These are phyloP conservation scores for Syritta pipiens DNA, from an alignment of 2,888 invertebrate genomes.

Conservation along the genomic window DNA sequence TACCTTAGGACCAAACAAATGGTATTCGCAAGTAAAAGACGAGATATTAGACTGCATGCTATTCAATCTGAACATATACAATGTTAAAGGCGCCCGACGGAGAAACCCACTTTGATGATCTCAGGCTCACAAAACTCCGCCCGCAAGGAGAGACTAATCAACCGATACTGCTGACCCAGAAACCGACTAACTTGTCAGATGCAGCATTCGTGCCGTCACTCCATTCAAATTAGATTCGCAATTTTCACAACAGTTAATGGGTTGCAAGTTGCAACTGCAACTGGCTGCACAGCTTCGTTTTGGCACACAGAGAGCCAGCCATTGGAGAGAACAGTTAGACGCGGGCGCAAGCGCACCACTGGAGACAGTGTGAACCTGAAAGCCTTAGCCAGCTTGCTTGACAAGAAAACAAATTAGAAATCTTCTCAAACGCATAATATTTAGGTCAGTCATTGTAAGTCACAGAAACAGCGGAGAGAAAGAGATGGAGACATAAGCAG, in stretches of 20 bases:
- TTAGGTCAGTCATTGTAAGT: conserved; percentile 50
- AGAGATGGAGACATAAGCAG: neutral
- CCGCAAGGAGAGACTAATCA: conserved; percentile 23
- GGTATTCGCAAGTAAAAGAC: neutral
- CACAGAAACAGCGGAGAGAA: neutral
- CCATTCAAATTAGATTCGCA: conserved; percentile 44
- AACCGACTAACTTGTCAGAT: conserved; percentile 52
- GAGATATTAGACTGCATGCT: neutral
- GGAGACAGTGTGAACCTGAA: conserved; percentile 42
- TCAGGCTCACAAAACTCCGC: neutral
- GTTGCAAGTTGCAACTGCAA: conserved; percentile 20
- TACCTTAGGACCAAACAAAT: neutral
- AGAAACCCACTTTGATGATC: too few relatives aligned
- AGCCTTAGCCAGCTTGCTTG: conserved; percentile 39
- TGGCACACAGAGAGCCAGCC: conserved; percentile 29
- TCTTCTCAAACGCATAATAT: conserved; percentile 65
- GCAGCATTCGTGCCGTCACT: conserved; percentile 10
- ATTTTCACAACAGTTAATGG: conserved; percentile 20
- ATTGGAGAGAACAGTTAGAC: conserved; percentile 51
- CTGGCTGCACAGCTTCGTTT: conserved; percentile 38
- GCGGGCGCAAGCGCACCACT: neutral
- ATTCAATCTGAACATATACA: too few relatives aligned
- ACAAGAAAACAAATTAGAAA: conserved; percentile 68
- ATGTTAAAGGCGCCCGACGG: too few relatives aligned
- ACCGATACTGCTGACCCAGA: conserved; percentile 48